Evolutionary conservation across 1,140 invertebrate species (phyloP), one percentile per base, ranked within the genome.

Genomic region (Batillaria attramentaria): DNA sequence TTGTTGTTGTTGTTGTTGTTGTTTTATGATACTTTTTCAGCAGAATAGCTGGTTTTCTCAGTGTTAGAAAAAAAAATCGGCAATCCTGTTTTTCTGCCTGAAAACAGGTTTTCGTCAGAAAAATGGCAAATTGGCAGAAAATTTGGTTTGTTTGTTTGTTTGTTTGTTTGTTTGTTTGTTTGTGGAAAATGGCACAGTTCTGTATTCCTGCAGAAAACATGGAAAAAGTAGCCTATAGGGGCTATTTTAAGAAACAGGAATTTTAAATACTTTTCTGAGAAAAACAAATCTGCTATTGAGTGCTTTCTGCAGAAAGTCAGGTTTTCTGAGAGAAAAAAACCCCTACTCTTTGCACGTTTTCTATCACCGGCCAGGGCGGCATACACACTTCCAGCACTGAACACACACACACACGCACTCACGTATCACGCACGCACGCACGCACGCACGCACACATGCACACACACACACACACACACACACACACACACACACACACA

Each of bases 391-490:
- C n/a, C n/a, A 2, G 50, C 50, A 20, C 50, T 20, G 18, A 18
- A 54, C 50, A 18, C n/a, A n/a, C 50, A 54, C n/a, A n/a, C 50
- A 54, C 18, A 54, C 50, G 1, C 18, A n/a, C 3, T 18, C n/a
- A 20, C 50, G 18, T 20, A 54, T n/a, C n/a, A n/a, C n/a, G n/a
- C n/a, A n/a, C n/a, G n/a, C n/a, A n/a, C n/a, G n/a, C n/a, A n/a
- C n/a, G 16, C 66, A 35, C 66, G 8, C 0, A 8, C 66, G 8
- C 33, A 18, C 66, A 37, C 66, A 37, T 3, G 33, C 39, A 41
- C 39, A 37, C 66, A 69, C 39, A 69, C 6, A 69, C 66, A 69
- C 66, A 35, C 39, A 41, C 66, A 69, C 33, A 41, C n/a, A n/a
- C 35, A 69, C 35, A 37, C 39, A 37, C 28, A 69, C 42, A n/a